A percentile compares a stretch with the other conserved stretches of the same genome.
phyloP scores from a whole-genome alignment of 64 coral and sea anemone species.

The Dendronephthya gigantea region DNA sequence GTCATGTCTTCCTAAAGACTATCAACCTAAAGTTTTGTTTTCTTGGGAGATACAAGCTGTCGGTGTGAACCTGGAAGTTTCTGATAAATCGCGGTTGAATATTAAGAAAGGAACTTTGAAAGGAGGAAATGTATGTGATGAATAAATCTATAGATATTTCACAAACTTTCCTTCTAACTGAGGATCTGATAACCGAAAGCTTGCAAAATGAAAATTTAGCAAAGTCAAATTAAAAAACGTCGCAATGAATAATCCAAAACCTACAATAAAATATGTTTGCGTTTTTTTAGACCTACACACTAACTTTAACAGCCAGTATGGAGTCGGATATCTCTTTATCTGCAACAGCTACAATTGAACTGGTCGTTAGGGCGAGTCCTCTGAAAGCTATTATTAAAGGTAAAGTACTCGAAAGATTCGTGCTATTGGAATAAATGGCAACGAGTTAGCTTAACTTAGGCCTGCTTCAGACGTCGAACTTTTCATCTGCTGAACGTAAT shows the following conservation, averaged over 20 bases:
- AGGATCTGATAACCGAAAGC: too few species aligned
- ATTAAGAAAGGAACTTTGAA: slow-evolving; percentile 33
- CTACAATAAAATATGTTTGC: not conserved
- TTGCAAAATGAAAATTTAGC: too few species aligned
- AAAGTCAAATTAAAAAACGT: too few species aligned
- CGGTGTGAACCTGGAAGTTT: slow-evolving; percentile 38
- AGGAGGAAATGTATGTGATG: slow-evolving; percentile 47
- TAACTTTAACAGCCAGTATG: slow-evolving; percentile 46
- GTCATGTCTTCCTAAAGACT: slow-evolving; percentile 30
- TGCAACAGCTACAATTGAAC: not conserved
- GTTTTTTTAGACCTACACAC: slow-evolving; percentile 35
- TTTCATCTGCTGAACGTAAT: too few species aligned
- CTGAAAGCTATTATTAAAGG: slow-evolving; percentile 38
- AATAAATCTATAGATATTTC: not conserved
- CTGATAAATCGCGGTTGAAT: slow-evolving; percentile 23
- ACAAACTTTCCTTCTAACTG: too few species aligned
- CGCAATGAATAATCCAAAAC: too few species aligned
- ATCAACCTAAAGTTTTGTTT: slow-evolving; percentile 26
- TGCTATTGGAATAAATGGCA: too few species aligned
- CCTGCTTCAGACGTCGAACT: too few species aligned
- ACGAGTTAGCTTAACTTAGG: too few species aligned
- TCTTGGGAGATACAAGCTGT: slow-evolving; percentile 51
- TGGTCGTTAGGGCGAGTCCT: slow-evolving; percentile 28
- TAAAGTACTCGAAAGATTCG: not conserved
- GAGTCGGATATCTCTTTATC: slow-evolving; percentile 20